These are phyloP conservation scores for Onychomys leucogaster DNA, from an alignment of 2,797 vertebrate genomes.

Conservation along the genomic window DNA sequence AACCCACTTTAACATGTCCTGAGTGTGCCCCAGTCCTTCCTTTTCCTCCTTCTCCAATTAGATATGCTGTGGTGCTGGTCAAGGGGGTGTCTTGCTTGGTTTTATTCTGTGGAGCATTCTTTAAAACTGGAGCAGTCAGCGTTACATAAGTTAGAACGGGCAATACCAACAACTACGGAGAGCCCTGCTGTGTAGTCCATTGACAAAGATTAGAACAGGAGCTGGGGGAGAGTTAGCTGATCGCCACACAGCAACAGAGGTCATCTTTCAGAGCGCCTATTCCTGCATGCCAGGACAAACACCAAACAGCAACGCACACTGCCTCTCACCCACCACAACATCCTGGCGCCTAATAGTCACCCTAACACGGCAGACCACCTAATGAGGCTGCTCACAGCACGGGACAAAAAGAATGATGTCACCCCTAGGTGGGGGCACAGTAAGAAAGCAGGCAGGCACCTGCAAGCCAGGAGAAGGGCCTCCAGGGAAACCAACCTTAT, in stretches of 20 bases:
- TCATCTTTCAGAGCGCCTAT: slow-evolving; percentile 35
- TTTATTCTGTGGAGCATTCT: slow-evolving; percentile 78
- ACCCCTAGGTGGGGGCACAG: background rate
- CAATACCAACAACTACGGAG: slow-evolving; percentile 85
- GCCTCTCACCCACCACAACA: slow-evolving; percentile 56
- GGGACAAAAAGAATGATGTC: slow-evolving; percentile 80
- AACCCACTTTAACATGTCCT: background rate
- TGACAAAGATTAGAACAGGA: slow-evolving; percentile 82
- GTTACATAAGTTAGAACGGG: slow-evolving; percentile 83
- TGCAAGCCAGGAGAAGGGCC: background rate
- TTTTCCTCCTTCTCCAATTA: background rate
- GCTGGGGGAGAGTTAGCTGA: background rate
- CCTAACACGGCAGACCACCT: slow-evolving; percentile 82
- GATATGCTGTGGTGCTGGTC: background rate
- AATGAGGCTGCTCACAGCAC: slow-evolving; percentile 80
- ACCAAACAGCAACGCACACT: slow-evolving; percentile 65
- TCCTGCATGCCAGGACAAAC: slow-evolving; percentile 62
- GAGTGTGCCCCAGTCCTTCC: background rate
- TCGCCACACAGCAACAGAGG: slow-evolving; percentile 42
- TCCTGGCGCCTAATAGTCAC: slow-evolving; percentile 80
- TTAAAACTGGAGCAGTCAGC: slow-evolving; percentile 79
- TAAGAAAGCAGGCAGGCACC: background rate
- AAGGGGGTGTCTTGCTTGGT: background rate
- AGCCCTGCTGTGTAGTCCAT: slow-evolving; percentile 85
- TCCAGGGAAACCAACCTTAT: background rate